A percentile compares a stretch with the other conserved stretches of the same genome.
These are phyloP conservation scores for Ophioninae sp. DNA, from an alignment of 2,888 invertebrate species.

Conservation along the genomic window DNA sequence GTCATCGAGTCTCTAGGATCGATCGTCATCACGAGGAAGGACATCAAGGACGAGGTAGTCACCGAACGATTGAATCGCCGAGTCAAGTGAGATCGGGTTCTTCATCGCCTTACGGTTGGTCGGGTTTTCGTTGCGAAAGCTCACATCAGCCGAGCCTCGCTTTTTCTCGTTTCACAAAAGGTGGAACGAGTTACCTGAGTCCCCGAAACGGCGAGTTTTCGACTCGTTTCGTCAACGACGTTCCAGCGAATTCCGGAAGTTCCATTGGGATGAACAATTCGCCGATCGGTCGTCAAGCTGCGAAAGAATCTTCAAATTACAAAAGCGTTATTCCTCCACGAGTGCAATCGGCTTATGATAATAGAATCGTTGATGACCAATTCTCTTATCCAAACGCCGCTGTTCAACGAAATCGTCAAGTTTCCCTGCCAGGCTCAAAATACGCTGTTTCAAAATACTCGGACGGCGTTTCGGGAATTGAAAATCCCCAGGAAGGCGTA, in stretches of 20 bases:
- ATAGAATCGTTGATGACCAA: constrained; percentile 1
- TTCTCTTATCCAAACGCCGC: not conserved
- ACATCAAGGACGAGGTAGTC: not conserved
- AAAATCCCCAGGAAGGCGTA: constrained; percentile 3
- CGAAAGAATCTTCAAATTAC: not conserved
- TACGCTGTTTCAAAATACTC: constrained; percentile 7
- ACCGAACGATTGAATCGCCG: not conserved
- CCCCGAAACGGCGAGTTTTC: not conserved
- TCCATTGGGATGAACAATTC: constrained; percentile 7
- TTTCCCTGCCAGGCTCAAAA: not conserved
- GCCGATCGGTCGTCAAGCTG: constrained; percentile 2
- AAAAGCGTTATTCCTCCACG: not conserved
- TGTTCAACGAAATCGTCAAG: not conserved
- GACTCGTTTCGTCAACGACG: not conserved
- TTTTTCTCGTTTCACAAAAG: constrained; percentile 29
- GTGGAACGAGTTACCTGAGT: not conserved
- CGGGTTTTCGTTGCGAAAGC: constrained; percentile 27
- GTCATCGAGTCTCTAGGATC: not conserved
- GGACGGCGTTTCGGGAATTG: constrained; percentile 5
- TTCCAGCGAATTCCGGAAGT: not conserved
- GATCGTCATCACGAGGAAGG: not conserved
- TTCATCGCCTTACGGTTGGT: constrained; percentile 9
- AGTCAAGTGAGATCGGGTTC: constrained; percentile 22
- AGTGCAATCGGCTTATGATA: constrained; percentile 10
- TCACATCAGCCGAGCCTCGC: constrained; percentile 10